These are phyloP conservation scores for Orientallactaga bullata DNA, from an alignment of 2,113 vertebrate species.

Conservation along the genomic window DNA sequence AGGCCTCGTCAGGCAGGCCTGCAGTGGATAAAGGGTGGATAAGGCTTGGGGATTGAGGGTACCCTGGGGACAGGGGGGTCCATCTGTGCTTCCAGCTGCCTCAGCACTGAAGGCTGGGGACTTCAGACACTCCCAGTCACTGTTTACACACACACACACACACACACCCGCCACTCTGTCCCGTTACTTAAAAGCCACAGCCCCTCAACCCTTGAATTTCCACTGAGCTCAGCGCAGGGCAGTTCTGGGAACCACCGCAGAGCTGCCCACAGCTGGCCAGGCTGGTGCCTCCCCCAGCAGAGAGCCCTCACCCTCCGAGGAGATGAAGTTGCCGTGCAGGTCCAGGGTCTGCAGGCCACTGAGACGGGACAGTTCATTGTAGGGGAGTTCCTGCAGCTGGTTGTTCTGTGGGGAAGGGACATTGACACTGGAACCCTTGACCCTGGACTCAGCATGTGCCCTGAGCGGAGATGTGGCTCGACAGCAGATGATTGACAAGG, in stretches of 20 bases:
- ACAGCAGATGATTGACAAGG: not conserved
- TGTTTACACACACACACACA: no score
- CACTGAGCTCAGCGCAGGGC: slow-evolving; percentile 64
- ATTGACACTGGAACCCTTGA: not conserved
- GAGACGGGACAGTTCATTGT: slow-evolving; percentile 79
- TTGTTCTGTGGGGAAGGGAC: slow-evolving; percentile 76
- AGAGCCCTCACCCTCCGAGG: slow-evolving; percentile 78
- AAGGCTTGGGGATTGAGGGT: not conserved
- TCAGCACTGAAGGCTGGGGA: not conserved
- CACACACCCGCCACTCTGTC: not conserved
- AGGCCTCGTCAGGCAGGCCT: slow-evolving; percentile 85
- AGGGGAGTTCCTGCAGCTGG: slow-evolving; percentile 81
- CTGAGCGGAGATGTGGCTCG: not conserved
- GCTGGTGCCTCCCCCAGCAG: not conserved
- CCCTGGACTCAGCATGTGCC: not conserved
- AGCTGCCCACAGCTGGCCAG: not conserved
- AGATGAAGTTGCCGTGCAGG: slow-evolving; percentile 83
- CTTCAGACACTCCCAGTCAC: not conserved
- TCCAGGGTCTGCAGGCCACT: slow-evolving; percentile 79
- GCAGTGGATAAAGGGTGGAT: not conserved
- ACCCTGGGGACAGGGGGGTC: no score
- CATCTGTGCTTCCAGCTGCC: not conserved
- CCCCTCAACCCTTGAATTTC: slow-evolving; percentile 58
- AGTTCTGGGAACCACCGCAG: slow-evolving; percentile 63
- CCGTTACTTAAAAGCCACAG: slow-evolving; percentile 54